Base-by-base conservation (phyloP, 2,888 invertebrate species). In the Serripes groenlandicus region DNA sequence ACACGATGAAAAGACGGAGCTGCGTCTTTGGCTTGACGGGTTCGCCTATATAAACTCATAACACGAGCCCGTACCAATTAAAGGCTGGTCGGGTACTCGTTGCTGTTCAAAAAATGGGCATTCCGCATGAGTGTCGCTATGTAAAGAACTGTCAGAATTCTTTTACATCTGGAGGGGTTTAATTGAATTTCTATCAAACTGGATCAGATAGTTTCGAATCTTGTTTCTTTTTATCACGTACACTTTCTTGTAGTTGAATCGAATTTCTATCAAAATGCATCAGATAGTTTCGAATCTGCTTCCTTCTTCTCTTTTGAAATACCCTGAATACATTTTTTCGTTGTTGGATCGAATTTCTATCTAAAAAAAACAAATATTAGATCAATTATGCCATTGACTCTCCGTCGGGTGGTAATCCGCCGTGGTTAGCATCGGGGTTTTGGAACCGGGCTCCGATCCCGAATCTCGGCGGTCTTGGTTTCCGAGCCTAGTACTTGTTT, bases 1-100 rank as follows among this genome's bases (percentile, higher is more conserved):
- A 42, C 42, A 18, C 42, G 42, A 9, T 42, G 9, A 42, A 42
- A 42, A 9, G 9, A 42, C 18, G 42, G 42, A 42, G n/a, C n/a
- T n/a, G n/a, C n/a, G n/a, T n/a, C n/a, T n/a, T n/a, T n/a, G n/a
- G n/a, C n/a, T n/a, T n/a, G n/a, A n/a, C n/a, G n/a, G n/a, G n/a
- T n/a, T n/a, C n/a, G n/a, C n/a, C n/a, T n/a, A 74, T 52, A 69
- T 71, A 64, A 73, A 78, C 78, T 69, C 58, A 58, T 42, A 68
- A 85, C 81, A 75, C 81, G 85, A 85, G 81, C 78, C 78, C 70
- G 54, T 64, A 64, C 74, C 81, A 85, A 85, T 85, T 85, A 85
- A 78, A 75, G 49, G 28, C 42, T 49, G 60, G 62, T 60, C 37
- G 66, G 66, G 42, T 66, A 66, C 66, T 66, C 37, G 66, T 42